These are phyloP conservation scores for Triplophysa siluroides DNA, from an alignment of 2,113 vertebrate species.

Conservation along the genomic window DNA sequence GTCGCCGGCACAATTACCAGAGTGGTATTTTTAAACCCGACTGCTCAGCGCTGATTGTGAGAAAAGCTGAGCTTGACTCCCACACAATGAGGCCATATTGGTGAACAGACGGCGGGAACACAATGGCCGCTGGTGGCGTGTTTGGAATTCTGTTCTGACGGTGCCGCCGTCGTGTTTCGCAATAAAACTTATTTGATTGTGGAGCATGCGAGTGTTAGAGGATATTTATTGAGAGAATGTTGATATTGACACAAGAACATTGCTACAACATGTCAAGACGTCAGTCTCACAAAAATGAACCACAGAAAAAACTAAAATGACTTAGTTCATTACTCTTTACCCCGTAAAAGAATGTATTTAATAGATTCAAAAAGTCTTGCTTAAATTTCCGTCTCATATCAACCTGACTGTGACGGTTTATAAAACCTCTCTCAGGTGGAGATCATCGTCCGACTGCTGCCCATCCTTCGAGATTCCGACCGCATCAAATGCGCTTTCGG, in stretches of 20 bases:
- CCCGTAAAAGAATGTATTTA: not conserved
- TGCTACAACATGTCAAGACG: not conserved
- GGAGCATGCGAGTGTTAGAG: not conserved
- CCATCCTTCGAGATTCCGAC: constrained; percentile 65
- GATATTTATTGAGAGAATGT: not conserved
- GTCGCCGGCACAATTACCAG: constrained; percentile 44
- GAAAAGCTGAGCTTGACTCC: constrained; percentile 40
- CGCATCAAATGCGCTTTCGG: constrained; percentile 63
- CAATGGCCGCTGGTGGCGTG: constrained; percentile 23
- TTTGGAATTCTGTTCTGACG: constrained; percentile 3
- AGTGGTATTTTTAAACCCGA: constrained; percentile 52
- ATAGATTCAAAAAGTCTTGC: too few relatives aligned
- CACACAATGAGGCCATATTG: constrained; percentile 46
- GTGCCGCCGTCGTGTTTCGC: constrained; percentile 3
- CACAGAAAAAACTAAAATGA: too few relatives aligned
- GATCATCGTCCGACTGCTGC: constrained; percentile 70
- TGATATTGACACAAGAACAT: not conserved
- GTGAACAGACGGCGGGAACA: constrained; percentile 30
- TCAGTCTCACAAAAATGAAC: too few relatives aligned
- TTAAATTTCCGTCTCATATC: not conserved
- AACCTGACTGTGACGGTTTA: not conserved
- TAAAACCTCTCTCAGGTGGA: constrained; percentile 60
- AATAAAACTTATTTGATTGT: not conserved
- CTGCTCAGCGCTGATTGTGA: constrained; percentile 37
- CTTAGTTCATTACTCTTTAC: too few relatives aligned